These are phyloP conservation scores for Tribolium castaneum DNA, from an alignment of 1,140 invertebrate genomes.

Conservation along the genomic window DNA sequence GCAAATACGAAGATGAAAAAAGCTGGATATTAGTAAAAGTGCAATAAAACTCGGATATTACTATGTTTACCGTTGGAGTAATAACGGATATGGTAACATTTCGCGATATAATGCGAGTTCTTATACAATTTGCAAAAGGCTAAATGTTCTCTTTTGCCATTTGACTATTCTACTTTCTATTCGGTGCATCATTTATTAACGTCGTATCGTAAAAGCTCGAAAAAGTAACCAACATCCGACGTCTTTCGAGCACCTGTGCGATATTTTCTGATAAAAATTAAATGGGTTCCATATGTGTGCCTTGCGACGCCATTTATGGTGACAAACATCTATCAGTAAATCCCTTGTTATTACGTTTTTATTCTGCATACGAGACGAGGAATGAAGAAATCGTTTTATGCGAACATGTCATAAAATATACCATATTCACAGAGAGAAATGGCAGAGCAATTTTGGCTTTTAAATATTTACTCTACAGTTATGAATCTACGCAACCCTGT, in stretches of 20 bases:
- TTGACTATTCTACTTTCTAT: constrained; percentile 10
- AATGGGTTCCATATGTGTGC: background rate
- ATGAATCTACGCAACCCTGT: background rate
- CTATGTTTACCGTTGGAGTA: constrained; percentile 10
- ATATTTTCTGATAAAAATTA: constrained; percentile 16
- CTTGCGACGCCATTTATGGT: background rate
- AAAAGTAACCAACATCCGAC: background rate
- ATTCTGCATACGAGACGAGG: background rate
- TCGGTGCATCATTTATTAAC: constrained; percentile 2
- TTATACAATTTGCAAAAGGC: background rate
- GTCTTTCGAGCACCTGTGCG: background rate
- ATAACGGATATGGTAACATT: constrained; percentile 1
- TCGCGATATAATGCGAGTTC: constrained; percentile 10
- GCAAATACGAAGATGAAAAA: constrained; percentile 8
- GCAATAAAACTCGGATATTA: background rate
- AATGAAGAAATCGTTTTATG: background rate
- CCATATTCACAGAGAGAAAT: background rate
- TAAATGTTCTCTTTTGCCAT: constrained; percentile 3
- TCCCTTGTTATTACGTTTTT: background rate
- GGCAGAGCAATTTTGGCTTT: background rate
- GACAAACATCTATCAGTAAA: background rate
- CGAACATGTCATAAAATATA: background rate
- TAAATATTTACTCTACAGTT: background rate
- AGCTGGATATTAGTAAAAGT: background rate
- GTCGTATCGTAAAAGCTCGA: background rate